phyloP scores from a whole-genome alignment of 2,113 vertebrate species.

The Labeo rohita region DNA sequence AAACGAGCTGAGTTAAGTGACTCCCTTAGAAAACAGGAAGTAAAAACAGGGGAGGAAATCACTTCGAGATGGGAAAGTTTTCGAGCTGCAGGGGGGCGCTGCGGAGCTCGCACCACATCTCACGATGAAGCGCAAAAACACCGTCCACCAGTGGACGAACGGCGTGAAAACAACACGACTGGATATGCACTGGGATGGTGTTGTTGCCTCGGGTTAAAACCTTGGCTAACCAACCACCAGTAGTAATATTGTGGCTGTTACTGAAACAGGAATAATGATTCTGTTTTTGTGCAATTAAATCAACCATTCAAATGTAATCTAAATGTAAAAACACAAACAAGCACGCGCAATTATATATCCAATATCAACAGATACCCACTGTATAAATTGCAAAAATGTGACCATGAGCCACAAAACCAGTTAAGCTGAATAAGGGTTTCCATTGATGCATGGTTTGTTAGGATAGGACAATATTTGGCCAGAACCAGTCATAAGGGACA shows the following conservation, averaged over 20 bases:
- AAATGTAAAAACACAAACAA: neutral
- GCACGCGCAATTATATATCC: neutral
- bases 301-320: neutral
- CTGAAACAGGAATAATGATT: neutral
- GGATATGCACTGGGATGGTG: neutral
- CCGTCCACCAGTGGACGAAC: neutral
- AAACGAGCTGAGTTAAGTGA: conserved; percentile 49
- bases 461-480: too few relatives aligned
- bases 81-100: conserved; percentile 59
- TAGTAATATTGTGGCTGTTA: neutral
- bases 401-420: too few relatives aligned
- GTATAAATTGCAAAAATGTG: too few relatives aligned
- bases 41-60: conserved; percentile 64
- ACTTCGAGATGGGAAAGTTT: conserved; percentile 62
- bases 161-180: neutral
- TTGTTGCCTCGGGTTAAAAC: neutral
- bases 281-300: neutral
- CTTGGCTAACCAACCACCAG: neutral
- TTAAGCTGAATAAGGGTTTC: too few relatives aligned
- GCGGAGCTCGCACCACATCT: conserved; percentile 41
- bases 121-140: neutral
- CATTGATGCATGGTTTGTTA: too few relatives aligned
- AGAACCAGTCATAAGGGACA: too few relatives aligned
- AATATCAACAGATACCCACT: neutral
- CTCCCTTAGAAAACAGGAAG: conserved; percentile 68